Evolutionary conservation across 2,797 vertebrate species (phyloP), one percentile per base, ranked within the genome.

Genomic region (Momotus momota): DNA sequence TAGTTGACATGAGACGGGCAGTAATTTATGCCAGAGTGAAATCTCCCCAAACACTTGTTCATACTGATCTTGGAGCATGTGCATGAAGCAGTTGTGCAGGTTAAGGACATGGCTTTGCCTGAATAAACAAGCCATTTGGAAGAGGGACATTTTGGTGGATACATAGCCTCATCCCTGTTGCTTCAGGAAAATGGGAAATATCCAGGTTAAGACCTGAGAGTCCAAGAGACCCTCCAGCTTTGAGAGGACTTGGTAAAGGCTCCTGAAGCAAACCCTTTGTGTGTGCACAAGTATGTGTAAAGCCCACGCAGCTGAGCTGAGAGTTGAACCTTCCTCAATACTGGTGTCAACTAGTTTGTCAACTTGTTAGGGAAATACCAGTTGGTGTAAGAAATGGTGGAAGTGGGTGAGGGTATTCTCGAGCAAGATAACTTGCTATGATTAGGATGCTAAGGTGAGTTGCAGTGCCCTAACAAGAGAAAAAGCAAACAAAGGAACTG

Each of bases 151-250:
- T 65, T 81, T 65, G 58, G 46, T 61, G 66, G 46, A 10, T 4
- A 2, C 13, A 18, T 9, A 49, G n/a, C 3, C 5, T 1, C 0
- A 0, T 31, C 67, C 6, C 5, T 45, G 8, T 18, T 49, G 18
- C 61, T 71, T 4, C 17, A 45, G 31, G 49, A n/a, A 84, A 79
- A 26, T 2, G 2, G 45, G 35, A 16, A 5, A 16, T 3, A 22
- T 25, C n/a, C 35, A 41, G 18, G 9, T 12, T 31, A 40, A 85
- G 60, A 70, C 12, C 29, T 73, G 43, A 19, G 23, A 88, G 35
- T 23, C 45, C 6, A 7, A 65, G 55, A 17, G 15, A 10, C 2
- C 20, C 8, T 10, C 1, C 7, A 7, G 40, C 29, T 14, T 57
- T 52, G 54, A 54, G 12, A 66, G 38, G 26, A 17, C 17, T 74